Base-by-base conservation (phyloP, 2,888 invertebrate genomes). In the Syrphus vitripennis region DNA sequence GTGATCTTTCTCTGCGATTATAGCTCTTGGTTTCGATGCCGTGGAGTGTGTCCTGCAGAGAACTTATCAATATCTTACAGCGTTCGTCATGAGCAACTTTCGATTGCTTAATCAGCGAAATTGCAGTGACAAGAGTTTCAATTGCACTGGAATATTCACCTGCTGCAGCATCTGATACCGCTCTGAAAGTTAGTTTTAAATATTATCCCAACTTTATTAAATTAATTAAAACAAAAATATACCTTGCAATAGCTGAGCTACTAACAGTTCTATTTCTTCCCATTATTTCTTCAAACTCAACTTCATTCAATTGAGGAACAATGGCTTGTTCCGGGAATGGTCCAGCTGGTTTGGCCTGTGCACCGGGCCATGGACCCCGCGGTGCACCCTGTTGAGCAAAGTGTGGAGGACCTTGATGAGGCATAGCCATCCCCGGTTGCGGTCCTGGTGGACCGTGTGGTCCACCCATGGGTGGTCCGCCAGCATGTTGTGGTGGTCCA, bases 211-310 rank as follows among this genome's bases (percentile, higher is more conserved):
- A 2, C 0, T 53, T 19, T 7, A 19, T 24, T 2, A 19, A 12
- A 29, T 7, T 1, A 59, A 12, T 6, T 10, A n/a, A 12, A 1
- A 45, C 9, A 10, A 69, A 24, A 1, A 24, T 14, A 65, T 83
- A 92, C 91, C 92, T 91, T 14, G 98, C 97, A 88, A 99, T 99
- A 19, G 99, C 99, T 70, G 98, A 98, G 88, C 98, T 98, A 42
- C 98, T 98, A 0, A 99, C 99, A 9, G 99, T 99, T 89, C 99
- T 95, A 93, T 99, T 99, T 88, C 99, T 95, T 77, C 97, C 95
- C 97, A 99, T 98, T 75, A 98, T 97, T 92, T 99, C 99, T 92
- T 99, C 99, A 93, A 99, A 99, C 93, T 99, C 99, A 42, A 96
- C 97, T 93, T 99, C 99, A 87, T 96, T 95, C 88, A 98, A 94